These are phyloP conservation scores for Cerastis rubricosa DNA, from an alignment of 2,888 invertebrate species.

Conservation along the genomic window DNA sequence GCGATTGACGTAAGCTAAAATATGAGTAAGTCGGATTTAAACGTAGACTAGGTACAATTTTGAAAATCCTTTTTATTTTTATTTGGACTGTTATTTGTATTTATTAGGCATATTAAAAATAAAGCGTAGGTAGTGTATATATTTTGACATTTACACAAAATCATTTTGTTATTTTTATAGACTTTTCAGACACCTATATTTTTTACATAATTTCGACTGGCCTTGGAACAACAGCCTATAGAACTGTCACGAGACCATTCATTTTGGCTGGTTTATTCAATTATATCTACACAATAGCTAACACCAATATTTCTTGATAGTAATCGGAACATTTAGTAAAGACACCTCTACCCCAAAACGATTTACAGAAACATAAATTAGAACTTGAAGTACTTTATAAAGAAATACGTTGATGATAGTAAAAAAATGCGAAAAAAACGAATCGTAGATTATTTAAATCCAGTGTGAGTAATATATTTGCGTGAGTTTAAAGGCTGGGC, in stretches of 20 bases:
- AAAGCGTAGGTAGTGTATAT: background rate
- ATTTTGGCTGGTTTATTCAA: conserved; percentile 33
- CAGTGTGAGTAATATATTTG: conserved; percentile 48
- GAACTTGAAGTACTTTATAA: conserved; percentile 11
- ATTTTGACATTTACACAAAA: conserved; percentile 14
- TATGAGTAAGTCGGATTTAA: conserved; percentile 16
- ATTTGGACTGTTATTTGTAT: conserved; percentile 3
- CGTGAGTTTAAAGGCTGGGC: conserved; percentile 46
- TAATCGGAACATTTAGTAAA: conserved; percentile 10
- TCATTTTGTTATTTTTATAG: conserved; percentile 28
- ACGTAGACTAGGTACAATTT: background rate
- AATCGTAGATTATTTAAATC: conserved; percentile 27
- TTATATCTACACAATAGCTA: background rate
- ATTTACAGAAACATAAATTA: conserved; percentile 44
- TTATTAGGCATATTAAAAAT: conserved; percentile 13
- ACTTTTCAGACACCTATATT: background rate
- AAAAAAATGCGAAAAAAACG: conserved; percentile 27
- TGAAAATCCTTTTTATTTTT: conserved; percentile 16
- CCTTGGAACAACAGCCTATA: conserved; percentile 8
- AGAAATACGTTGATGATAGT: conserved; percentile 30
- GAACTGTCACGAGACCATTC: conserved; percentile 33
- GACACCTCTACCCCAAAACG: conserved; percentile 31
- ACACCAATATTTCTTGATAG: background rate
- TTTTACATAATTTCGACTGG: conserved; percentile 18
- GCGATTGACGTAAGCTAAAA: conserved; percentile 18